These are phyloP conservation scores for Montipora capricornis DNA, from an alignment of 64 coral and sea anemone genomes.

Conservation along the genomic window DNA sequence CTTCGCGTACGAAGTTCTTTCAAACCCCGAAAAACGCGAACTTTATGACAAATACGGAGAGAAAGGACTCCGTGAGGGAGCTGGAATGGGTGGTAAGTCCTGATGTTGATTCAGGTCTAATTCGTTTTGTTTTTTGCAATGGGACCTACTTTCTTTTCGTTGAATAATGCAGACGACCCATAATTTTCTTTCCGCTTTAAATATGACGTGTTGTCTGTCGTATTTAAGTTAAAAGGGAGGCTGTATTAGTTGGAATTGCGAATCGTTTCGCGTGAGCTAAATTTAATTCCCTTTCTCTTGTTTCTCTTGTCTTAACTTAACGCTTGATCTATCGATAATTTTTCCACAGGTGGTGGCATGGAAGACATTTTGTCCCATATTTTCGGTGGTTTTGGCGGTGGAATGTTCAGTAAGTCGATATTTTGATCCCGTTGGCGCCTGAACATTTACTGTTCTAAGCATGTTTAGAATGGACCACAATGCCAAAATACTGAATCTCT, in stretches of 20 bases:
- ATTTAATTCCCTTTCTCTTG: no score
- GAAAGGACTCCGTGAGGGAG: slow-evolving; percentile 94
- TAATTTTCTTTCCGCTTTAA: slow-evolving; percentile 37
- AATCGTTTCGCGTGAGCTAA: neutral
- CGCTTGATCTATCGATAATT: slow-evolving; percentile 3
- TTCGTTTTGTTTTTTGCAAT: slow-evolving; percentile 1
- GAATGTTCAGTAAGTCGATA: slow-evolving; percentile 93
- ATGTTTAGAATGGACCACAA: slow-evolving; percentile 54
- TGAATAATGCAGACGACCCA: slow-evolving; percentile 6
- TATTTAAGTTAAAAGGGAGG: neutral
- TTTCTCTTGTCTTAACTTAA: neutral
- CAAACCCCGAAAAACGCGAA: slow-evolving; percentile 96
- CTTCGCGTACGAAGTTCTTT: slow-evolving; percentile 96
- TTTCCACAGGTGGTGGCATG: slow-evolving; percentile 80
- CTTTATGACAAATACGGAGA: slow-evolving; percentile 97
- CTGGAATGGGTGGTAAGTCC: slow-evolving; percentile 77
- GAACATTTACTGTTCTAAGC: slow-evolving; percentile 52
- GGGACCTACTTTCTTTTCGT: neutral
- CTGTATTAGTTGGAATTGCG: neutral
- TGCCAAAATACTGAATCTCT: slow-evolving; percentile 36
- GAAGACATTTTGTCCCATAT: slow-evolving; percentile 98
- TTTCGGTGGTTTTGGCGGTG: slow-evolving; percentile 96
- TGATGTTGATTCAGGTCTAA: neutral
- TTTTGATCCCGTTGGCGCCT: slow-evolving; percentile 40
- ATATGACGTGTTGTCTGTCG: slow-evolving; percentile 8